Conservation (phyloP, 2,888 invertebrate species). For the Formica aserva region DNA sequence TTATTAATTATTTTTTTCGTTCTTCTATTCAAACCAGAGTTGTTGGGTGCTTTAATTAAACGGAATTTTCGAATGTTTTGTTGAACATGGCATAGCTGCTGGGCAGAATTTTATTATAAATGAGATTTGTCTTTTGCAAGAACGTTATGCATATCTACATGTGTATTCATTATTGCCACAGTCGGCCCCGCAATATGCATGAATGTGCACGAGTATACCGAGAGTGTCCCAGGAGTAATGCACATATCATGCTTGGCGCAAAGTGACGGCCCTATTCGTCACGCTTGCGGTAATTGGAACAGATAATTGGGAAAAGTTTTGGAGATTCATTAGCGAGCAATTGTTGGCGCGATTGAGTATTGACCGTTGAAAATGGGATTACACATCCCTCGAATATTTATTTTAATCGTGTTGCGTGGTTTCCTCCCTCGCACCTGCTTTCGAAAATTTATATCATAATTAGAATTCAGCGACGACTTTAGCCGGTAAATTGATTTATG, state of each 20-base stretch:
- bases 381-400: conserved; percentile 12
- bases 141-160: background rate
- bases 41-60: conserved; percentile 31
- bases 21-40: background rate
- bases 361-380: background rate
- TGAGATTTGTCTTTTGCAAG: conserved; percentile 34
- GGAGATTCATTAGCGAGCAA: conserved; percentile 28
- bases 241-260: conserved; percentile 54
- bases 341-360: conserved; percentile 13
- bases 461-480: conserved; percentile 41
- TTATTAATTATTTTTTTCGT: background rate
- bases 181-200: conserved; percentile 35
- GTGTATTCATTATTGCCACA: conserved; percentile 35
- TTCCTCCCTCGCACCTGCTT: background rate
- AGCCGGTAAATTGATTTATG: conserved; percentile 39
- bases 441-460: conserved; percentile 39
- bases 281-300: conserved; percentile 29
- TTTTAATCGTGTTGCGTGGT: conserved; percentile 26
- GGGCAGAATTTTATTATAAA: conserved; percentile 40
- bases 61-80: conserved; percentile 10
- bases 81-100: background rate
- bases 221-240: conserved; percentile 57
- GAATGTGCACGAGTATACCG: conserved; percentile 33
- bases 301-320: conserved; percentile 52
- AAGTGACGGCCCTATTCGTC: conserved; percentile 45